These are phyloP conservation scores for Coleophora deauratella DNA, from an alignment of 2,888 invertebrate genomes.

Conservation along the genomic window DNA sequence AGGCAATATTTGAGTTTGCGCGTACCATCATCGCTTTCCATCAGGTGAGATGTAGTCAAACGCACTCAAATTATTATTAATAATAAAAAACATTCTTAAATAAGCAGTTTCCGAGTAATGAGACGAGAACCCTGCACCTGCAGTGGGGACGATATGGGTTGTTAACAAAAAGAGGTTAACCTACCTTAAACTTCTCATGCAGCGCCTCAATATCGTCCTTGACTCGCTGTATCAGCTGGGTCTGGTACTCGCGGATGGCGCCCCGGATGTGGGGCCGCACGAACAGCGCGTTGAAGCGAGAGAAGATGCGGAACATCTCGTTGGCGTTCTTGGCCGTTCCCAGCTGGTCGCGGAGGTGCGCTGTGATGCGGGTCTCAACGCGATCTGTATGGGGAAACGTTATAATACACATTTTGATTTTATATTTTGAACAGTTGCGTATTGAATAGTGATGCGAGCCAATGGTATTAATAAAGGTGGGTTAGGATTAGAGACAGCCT, in stretches of 20 bases:
- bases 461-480: too few relatives aligned
- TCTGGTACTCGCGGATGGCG: conserved; percentile 99
- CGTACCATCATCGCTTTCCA: too few relatives aligned
- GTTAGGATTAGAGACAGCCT: too few relatives aligned
- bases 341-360: conserved; percentile 96
- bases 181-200: conserved; percentile 97
- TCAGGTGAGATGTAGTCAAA: too few relatives aligned
- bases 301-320: conserved; percentile 99
- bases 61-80: too few relatives aligned
- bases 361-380: conserved; percentile 98
- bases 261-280: conserved; percentile 99
- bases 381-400: conserved; percentile 78
- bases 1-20: too few relatives aligned
- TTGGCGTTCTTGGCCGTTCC: conserved; percentile 99
- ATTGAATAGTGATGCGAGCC: too few relatives aligned
- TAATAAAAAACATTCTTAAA: too few relatives aligned
- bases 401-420: background rate
- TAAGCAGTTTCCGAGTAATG: too few relatives aligned
- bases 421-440: too few relatives aligned
- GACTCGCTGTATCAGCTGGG: conserved; percentile 98
- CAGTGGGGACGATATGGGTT: too few relatives aligned
- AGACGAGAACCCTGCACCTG: too few relatives aligned
- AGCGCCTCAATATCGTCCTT: conserved; percentile 99
- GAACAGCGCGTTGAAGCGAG: conserved; percentile 98
- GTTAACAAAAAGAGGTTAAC: background rate